Evolutionary conservation across 2,888 invertebrate genomes (phyloP), one percentile per base, ranked within the genome.

Genomic region (Scaptomyza reducta): DNA sequence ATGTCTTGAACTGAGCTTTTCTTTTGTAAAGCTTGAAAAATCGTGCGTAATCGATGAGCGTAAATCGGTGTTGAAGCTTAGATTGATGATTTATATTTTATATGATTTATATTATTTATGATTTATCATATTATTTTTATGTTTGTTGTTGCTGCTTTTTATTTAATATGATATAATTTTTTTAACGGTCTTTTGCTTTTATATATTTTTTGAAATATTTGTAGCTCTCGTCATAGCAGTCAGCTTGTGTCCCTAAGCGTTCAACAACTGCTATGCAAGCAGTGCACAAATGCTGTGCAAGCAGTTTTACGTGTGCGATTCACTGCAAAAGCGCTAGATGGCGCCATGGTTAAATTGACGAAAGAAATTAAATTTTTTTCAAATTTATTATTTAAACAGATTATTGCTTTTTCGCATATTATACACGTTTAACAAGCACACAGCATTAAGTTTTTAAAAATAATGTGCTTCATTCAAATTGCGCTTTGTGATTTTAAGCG

Each of bases 1-100:
- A 87, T 81, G 82, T 65, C 42, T 67, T 29, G 45, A 6, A 10
- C 10, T 18, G 6, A 86, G 78, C 84, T 80, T 71, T 68, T 14
- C 7, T 29, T 31, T 6, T 6, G 9, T 14, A 13, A 6, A 47
- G 29, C 47, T 18, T 22, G 22, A 6, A 25, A 6, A 35, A 42
- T 31, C 18, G 38, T 38, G 3, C 9, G 9, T 16, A 6, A 11
- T 22, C 46, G 25, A 40, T 42, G 7, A 11, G 31, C 29, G 35
- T 9, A 10, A 40, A 42, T 46, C 61, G 70, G 50, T 46, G 29
- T 38, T 6, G 1, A 31, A n/a, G 27, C 16, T 40, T 0, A 3
- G 22, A 22, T 22, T 22, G 3, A 6, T 22, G 10, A 13, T 27
- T n/a, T 33, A 10, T 35, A n/a, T 6, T n/a, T n/a, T n/a, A n/a